These are phyloP conservation scores for Trididemnum clinides DNA, from an alignment of 23 tunicate species.

Conservation along the genomic window DNA sequence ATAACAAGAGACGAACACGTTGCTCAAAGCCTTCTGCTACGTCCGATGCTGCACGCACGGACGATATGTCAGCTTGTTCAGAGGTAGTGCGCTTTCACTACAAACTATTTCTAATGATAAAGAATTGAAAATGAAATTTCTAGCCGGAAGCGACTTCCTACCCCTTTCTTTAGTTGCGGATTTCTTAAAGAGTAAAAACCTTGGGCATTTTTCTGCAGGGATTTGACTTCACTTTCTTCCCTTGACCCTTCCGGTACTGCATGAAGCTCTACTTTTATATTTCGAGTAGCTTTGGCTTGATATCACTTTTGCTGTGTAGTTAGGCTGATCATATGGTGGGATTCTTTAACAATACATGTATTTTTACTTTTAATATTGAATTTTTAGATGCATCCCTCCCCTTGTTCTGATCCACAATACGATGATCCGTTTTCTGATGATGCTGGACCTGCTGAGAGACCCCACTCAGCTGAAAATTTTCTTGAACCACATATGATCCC, in stretches of 20 bases:
- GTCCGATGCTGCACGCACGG: slow-evolving; percentile 17
- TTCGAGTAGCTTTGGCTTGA: too few relatives aligned
- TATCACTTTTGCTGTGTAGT: too few relatives aligned
- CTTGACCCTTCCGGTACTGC: too few relatives aligned
- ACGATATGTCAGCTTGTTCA: neutral
- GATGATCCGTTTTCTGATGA: slow-evolving; percentile 26
- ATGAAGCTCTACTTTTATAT: too few relatives aligned
- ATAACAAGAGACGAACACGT: slow-evolving; percentile 5
- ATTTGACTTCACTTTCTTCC: too few relatives aligned
- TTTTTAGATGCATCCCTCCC: neutral
- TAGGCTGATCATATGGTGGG: too few relatives aligned
- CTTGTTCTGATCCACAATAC: neutral
- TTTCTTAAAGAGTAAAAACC: too few relatives aligned
- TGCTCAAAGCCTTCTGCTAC: slow-evolving; percentile 37
- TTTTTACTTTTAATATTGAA: too few relatives aligned
- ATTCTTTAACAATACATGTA: neutral
- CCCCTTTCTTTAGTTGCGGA: too few relatives aligned
- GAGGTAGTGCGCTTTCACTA: neutral
- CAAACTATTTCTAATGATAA: neutral
- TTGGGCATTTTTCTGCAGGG: too few relatives aligned
- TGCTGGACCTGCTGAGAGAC: neutral
- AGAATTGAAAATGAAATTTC: too few relatives aligned
- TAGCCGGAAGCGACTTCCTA: too few relatives aligned
- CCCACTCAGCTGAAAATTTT: neutral
- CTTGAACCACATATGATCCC: neutral